Evolutionary conservation across 2,888 invertebrate genomes (phyloP).

Genomic region (Pomacea canaliculata): DNA sequence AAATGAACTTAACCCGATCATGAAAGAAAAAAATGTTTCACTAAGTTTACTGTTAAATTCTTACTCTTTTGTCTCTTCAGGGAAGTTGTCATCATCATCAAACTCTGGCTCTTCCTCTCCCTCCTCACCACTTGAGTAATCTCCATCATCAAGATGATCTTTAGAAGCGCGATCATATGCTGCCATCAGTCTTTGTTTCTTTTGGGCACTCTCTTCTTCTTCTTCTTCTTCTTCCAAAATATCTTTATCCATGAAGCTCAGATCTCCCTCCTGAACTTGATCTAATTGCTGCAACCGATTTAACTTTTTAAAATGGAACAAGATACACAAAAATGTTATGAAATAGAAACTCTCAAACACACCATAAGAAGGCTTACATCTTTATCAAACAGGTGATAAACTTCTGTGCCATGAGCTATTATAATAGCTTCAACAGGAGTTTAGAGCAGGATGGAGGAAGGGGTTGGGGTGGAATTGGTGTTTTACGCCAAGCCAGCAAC

Average conservation of each 20-base stretch:
- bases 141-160: constrained; percentile 51
- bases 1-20: too few relatives aligned
- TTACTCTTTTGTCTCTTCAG: constrained; percentile 64
- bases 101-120: constrained; percentile 45
- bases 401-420: too few relatives aligned
- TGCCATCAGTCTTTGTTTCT: constrained; percentile 32
- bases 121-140: constrained; percentile 33
- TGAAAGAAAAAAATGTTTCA: too few relatives aligned
- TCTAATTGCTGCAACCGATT: constrained; percentile 41
- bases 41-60: too few relatives aligned
- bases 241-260: constrained; percentile 46
- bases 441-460: too few relatives aligned
- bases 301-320: too few relatives aligned
- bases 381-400: too few relatives aligned
- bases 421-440: too few relatives aligned
- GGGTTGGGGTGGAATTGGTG: too few relatives aligned
- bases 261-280: constrained; percentile 50
- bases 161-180: constrained; percentile 48
- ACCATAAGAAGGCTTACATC: too few relatives aligned
- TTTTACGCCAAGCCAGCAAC: too few relatives aligned
- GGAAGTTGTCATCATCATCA: constrained; percentile 33
- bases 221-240: constrained; percentile 42
- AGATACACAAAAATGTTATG: not conserved
- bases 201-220: constrained; percentile 30
- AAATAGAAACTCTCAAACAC: too few relatives aligned